A percentile compares a stretch with the other conserved stretches of the same genome.
Evolutionary conservation across 2,113 vertebrate species (phyloP).

Genomic region (Alligator sinensis): DNA sequence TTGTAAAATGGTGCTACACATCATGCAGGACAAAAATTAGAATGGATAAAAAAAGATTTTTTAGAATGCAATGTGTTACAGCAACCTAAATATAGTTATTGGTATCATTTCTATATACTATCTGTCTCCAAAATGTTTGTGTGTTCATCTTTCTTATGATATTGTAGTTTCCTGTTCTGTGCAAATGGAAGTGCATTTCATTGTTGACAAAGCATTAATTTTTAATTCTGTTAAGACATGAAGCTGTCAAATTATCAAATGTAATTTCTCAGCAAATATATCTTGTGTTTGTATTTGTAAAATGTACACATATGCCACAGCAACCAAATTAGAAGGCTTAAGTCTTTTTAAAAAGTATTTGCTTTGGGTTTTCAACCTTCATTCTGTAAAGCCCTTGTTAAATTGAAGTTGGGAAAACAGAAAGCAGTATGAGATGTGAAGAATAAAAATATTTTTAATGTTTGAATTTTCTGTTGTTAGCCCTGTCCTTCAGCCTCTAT

Average conservation of each 20-base stretch:
- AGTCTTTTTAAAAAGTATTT: constrained; percentile 71
- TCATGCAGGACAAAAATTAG: not conserved
- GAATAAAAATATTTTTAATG: constrained; percentile 29
- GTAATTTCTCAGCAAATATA: constrained; percentile 72
- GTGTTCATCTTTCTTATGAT: not conserved
- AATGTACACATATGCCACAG: constrained; percentile 60
- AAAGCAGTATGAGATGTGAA: not conserved
- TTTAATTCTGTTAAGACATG: constrained; percentile 73
- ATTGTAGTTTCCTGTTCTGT: constrained; percentile 54
- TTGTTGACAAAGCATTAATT: constrained; percentile 80
- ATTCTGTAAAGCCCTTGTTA: constrained; percentile 68
- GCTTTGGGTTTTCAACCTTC: constrained; percentile 58
- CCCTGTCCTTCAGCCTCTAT: not conserved
- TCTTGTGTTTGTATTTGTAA: constrained; percentile 76
- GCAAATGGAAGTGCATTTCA: constrained; percentile 64
- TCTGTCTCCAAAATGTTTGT: not conserved
- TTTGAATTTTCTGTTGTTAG: constrained; percentile 37
- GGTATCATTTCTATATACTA: not conserved
- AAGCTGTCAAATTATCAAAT: constrained; percentile 76
- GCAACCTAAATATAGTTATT: not conserved
- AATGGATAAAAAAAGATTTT: not conserved
- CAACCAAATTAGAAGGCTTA: constrained; percentile 71
- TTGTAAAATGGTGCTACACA: not conserved
- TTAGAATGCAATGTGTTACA: not conserved
- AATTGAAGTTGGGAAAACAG: constrained; percentile 53